Conservation (phyloP, 2,888 invertebrate genomes). For the Zelleria hepariella region DNA sequence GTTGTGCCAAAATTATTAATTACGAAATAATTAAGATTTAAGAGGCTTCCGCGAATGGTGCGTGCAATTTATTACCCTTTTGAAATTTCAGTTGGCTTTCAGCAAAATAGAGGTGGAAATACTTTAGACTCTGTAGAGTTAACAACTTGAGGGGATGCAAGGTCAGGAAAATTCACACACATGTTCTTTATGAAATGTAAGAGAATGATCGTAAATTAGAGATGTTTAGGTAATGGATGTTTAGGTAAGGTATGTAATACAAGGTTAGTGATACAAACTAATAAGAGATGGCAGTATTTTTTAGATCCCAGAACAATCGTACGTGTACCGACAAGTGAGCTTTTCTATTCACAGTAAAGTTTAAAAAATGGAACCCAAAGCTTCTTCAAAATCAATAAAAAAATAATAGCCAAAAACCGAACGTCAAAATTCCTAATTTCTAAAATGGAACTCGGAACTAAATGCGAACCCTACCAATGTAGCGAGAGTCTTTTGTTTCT, state of each 20-base stretch:
- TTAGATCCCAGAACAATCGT: too few species aligned
- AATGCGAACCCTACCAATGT: not conserved
- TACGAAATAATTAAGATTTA: slow-evolving; percentile 39
- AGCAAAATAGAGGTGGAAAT: not conserved
- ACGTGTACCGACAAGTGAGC: too few species aligned
- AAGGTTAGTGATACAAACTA: too few species aligned
- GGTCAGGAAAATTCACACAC: too few species aligned
- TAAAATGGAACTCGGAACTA: not conserved
- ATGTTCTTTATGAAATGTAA: too few species aligned
- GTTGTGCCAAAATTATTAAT: slow-evolving; percentile 30
- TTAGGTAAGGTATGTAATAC: too few species aligned
- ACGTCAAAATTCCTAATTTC: not conserved
- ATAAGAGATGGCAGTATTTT: too few species aligned
- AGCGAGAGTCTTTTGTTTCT: not conserved
- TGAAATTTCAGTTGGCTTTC: not conserved
- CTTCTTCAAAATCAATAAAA: not conserved
- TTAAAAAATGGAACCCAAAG: not conserved
- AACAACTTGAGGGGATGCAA: too few species aligned
- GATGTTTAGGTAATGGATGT: too few species aligned
- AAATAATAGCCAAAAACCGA: not conserved
- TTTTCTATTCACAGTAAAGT: too few species aligned
- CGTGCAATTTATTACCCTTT: slow-evolving; percentile 15
- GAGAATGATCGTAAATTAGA: too few species aligned
- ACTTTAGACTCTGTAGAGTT: not conserved
- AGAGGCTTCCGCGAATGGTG: slow-evolving; percentile 14